Evolutionary conservation across 2,797 vertebrate genomes (phyloP).

Genomic region (Halcyon leucocephala): DNA sequence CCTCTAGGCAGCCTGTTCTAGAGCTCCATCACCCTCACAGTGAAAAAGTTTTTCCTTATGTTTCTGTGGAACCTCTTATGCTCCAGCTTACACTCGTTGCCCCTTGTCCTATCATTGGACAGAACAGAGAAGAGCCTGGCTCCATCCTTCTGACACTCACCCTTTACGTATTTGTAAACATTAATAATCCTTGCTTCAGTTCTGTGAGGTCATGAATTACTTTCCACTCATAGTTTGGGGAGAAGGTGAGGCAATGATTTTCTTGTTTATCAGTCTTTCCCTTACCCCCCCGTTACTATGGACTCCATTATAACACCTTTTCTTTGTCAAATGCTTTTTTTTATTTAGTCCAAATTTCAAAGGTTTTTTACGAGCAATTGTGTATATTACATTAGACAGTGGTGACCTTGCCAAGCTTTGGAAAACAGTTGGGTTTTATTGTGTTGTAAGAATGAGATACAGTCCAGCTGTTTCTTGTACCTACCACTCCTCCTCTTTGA

Average conservation of each 20-base stretch:
- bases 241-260: slow-evolving; percentile 1
- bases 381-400: not conserved
- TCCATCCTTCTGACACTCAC: too few species aligned
- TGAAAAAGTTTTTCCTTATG: too few species aligned
- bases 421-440: slow-evolving; percentile 15
- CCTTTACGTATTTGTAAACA: too few species aligned
- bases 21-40: too few species aligned
- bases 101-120: too few species aligned
- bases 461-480: slow-evolving; percentile 42
- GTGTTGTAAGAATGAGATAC: slow-evolving; percentile 19
- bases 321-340: not conserved
- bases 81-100: too few species aligned
- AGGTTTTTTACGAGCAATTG: not conserved
- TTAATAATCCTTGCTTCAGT: not conserved
- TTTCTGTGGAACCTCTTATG: too few species aligned
- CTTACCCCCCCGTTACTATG: not conserved
- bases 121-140: too few species aligned
- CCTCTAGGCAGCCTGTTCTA: too few species aligned
- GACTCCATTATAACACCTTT: not conserved
- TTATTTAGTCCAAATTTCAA: not conserved
- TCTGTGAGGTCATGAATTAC: not conserved
- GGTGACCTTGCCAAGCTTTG: slow-evolving; percentile 31
- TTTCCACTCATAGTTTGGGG: not conserved
- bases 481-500: not conserved
- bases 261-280: not conserved